Evolutionary conservation across 2,113 vertebrate species (phyloP).

Genomic region (Sander vitreus): DNA sequence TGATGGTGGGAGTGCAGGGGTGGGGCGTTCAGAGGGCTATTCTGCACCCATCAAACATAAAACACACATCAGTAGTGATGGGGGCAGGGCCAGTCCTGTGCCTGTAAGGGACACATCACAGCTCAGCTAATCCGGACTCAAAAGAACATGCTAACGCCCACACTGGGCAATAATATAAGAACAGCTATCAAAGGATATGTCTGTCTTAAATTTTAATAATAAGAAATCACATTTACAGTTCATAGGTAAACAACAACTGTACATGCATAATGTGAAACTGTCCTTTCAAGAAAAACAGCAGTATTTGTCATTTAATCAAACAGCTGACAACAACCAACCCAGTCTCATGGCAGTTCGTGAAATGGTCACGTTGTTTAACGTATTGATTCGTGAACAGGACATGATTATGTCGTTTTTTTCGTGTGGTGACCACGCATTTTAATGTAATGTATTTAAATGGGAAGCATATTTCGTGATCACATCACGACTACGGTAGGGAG

Average conservation of each 20-base stretch:
- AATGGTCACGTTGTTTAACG: too few relatives aligned
- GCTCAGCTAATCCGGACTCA: slow-evolving; percentile 25
- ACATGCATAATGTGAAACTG: neutral
- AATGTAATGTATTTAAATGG: too few relatives aligned
- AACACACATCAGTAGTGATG: slow-evolving; percentile 45
- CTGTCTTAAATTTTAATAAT: neutral
- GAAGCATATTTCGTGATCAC: too few relatives aligned
- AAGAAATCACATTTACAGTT: neutral
- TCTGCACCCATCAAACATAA: slow-evolving; percentile 49
- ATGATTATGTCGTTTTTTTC: too few relatives aligned
- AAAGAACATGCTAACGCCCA: neutral
- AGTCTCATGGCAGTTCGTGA: too few relatives aligned
- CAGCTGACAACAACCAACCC: neutral
- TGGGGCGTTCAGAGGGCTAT: slow-evolving; percentile 23
- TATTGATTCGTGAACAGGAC: too few relatives aligned
- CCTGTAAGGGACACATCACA: slow-evolving; percentile 47
- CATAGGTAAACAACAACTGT: neutral
- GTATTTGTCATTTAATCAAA: neutral
- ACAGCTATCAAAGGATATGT: neutral
- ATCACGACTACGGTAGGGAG: too few relatives aligned
- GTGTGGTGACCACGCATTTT: too few relatives aligned
- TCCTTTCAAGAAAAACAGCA: neutral
- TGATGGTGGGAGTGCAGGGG: slow-evolving; percentile 11
- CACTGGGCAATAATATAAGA: neutral
- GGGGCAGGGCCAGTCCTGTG: slow-evolving; percentile 32